phyloP scores from a whole-genome alignment of 2,113 vertebrate genomes.

The Oceanodroma tethys region DNA sequence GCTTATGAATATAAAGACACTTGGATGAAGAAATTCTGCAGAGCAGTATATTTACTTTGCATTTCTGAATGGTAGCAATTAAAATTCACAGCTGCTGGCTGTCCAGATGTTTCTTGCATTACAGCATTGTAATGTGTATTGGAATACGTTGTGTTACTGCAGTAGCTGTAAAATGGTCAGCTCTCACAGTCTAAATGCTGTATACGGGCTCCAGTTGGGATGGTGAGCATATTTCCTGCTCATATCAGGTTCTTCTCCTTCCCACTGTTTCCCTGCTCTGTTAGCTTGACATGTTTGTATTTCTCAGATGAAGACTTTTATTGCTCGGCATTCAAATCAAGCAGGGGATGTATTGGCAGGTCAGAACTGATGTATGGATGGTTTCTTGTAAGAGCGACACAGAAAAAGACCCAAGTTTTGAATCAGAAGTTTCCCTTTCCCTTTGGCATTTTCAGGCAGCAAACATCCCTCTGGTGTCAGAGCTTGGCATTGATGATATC shows the following conservation, averaged over 20 bases:
- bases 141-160: constrained; percentile 48
- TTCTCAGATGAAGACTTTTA: constrained; percentile 43
- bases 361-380: constrained; percentile 40
- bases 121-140: constrained; percentile 48
- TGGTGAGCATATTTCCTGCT: constrained; percentile 39
- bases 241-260: not conserved
- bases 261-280: not conserved
- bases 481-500: constrained; percentile 92
- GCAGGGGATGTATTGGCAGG: constrained; percentile 10
- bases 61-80: constrained; percentile 50
- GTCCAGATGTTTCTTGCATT: constrained; percentile 68
- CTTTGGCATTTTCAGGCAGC: constrained; percentile 83
- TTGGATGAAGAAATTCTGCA: constrained; percentile 26
- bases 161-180: constrained; percentile 52
- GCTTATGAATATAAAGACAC: not conserved
- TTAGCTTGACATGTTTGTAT: constrained; percentile 27
- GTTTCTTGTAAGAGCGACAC: constrained; percentile 10
- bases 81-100: constrained; percentile 63
- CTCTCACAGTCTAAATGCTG: constrained; percentile 11
- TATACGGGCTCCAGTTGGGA: not conserved
- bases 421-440: constrained; percentile 54
- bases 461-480: constrained; percentile 93
- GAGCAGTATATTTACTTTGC: constrained; percentile 24
- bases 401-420: not conserved
- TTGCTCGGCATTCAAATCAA: constrained; percentile 41